These are phyloP conservation scores for silkworm (Bombyx mori) DNA, from an alignment of 1,140 invertebrate species.

Conservation along the genomic window DNA sequence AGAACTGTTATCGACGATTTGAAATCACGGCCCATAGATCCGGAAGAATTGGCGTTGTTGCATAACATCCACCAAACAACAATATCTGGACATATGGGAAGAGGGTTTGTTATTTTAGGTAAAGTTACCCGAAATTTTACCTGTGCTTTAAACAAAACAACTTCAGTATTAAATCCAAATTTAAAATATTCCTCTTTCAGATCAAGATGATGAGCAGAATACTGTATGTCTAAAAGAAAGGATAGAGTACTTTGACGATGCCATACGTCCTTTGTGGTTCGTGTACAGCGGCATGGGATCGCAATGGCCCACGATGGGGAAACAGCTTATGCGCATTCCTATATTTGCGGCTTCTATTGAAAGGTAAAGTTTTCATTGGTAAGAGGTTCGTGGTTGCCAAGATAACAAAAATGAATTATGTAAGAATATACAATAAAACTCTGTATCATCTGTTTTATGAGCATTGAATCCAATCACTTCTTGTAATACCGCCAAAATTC, in stretches of 20 bases:
- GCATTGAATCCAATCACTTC: no score
- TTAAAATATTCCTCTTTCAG: neutral
- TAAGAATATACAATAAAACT: no score
- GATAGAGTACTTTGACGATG: conserved; percentile 67
- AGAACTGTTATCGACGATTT: conserved; percentile 22
- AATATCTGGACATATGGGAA: conserved; percentile 70
- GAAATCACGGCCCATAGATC: conserved; percentile 19
- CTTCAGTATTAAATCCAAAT: neutral
- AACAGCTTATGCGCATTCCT: conserved; percentile 74
- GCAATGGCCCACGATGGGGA: conserved; percentile 89
- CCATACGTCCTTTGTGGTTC: conserved; percentile 81
- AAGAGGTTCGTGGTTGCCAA: no score
- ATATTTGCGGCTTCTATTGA: conserved; percentile 80
- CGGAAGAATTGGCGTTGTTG: conserved; percentile 27
- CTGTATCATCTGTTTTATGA: no score
- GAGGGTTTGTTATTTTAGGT: conserved; percentile 69
- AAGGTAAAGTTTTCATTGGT: conserved; percentile 61
- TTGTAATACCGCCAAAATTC: no score
- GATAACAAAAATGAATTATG: no score
- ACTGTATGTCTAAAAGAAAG: conserved; percentile 43
- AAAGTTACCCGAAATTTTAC: neutral
- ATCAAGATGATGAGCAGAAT: conserved; percentile 61
- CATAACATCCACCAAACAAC: conserved; percentile 38
- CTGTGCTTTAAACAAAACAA: neutral
- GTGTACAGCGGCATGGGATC: conserved; percentile 92